These are phyloP conservation scores for Bufo bufo DNA, from an alignment of 2,113 vertebrate species.

Conservation along the genomic window DNA sequence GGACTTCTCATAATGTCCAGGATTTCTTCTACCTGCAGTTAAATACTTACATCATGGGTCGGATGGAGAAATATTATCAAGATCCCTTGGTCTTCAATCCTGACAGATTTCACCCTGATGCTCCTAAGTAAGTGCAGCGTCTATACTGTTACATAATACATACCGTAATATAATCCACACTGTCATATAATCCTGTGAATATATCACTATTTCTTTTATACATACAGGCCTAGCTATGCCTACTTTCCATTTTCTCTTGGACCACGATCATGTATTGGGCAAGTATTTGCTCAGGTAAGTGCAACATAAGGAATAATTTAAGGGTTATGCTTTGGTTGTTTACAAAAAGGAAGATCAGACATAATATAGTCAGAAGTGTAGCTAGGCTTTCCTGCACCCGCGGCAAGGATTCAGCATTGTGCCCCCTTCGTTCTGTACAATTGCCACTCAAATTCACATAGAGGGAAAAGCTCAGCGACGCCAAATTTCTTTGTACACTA, in stretches of 20 bases:
- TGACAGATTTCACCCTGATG: constrained; percentile 85
- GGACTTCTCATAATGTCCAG: neutral
- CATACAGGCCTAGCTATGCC: constrained; percentile 73
- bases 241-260: constrained; percentile 89
- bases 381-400: too few species aligned
- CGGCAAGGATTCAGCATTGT: too few species aligned
- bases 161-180: neutral
- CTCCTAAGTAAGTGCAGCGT: constrained; percentile 80
- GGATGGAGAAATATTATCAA: constrained; percentile 86
- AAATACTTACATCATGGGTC: constrained; percentile 76
- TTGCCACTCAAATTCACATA: too few species aligned
- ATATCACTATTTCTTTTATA: neutral
- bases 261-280: constrained; percentile 85
- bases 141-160: neutral
- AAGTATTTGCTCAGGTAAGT: constrained; percentile 87
- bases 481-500: too few species aligned
- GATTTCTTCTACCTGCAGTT: constrained; percentile 70
- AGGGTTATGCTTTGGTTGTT: too few species aligned
- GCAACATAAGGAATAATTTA: neutral
- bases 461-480: too few species aligned
- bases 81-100: constrained; percentile 88
- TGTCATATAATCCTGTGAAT: too few species aligned
- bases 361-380: too few species aligned
- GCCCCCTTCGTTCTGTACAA: too few species aligned
- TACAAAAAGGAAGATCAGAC: too few species aligned